Conservation (phyloP, 2,797 vertebrate species). For the Artibeus lituratus region DNA sequence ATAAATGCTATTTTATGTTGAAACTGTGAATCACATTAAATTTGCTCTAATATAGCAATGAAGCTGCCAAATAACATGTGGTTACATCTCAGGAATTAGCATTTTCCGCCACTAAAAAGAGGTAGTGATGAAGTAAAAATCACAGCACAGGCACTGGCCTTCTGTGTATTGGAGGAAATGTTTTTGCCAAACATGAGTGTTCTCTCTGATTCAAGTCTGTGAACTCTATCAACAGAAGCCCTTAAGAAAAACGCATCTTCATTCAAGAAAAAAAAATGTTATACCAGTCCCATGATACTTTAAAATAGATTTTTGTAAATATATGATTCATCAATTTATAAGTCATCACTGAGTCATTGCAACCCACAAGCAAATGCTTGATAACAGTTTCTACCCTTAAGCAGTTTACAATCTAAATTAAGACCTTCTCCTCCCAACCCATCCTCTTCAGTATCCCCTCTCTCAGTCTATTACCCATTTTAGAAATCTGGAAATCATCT, state of each 20-base stretch:
- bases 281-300: neutral
- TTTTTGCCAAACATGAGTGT: neutral
- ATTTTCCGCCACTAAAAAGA: constrained; percentile 40
- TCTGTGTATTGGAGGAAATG: neutral
- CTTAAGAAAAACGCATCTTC: neutral
- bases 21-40: constrained; percentile 14
- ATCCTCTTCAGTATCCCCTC: neutral
- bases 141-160: neutral
- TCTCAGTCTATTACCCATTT: neutral
- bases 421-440: neutral
- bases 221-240: neutral
- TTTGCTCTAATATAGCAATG: neutral
- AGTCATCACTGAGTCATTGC: neutral
- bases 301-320: constrained; percentile 17
- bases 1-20: neutral
- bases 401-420: neutral
- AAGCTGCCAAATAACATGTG: neutral
- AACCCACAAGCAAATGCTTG: neutral
- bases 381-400: neutral
- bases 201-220: neutral
- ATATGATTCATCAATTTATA: neutral
- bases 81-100: neutral
- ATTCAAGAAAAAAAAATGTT: neutral
- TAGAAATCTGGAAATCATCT: neutral
- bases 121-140: neutral